Evolutionary conservation across 64 coral and sea anemone species (phyloP), one percentile per base, ranked within the genome.

Genomic region (Anthopleura sola): DNA sequence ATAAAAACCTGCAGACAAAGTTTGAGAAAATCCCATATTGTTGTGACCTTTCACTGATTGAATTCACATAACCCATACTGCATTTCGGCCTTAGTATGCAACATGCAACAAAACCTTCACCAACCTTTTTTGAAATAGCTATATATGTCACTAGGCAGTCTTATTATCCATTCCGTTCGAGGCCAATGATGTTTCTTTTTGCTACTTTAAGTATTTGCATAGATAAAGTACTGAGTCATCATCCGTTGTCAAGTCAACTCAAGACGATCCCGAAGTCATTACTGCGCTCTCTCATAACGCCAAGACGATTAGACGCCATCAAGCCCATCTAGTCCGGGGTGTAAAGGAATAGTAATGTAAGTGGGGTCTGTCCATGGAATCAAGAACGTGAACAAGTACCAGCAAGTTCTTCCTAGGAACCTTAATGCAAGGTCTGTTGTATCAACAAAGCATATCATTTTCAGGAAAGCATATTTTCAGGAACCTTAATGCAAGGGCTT

Each of bases 221-320:
- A 71, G 66, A 71, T 15, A 71, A 34, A 71, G 66, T 71, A 28
- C 29, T 71, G 66, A 71, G 28, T 71, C 14, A 71, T 34, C 66
- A 71, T 32, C 66, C 66, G 3, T 71, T 71, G 28, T 71, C 31
- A 71, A 71, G 66, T 71, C 66, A 71, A 34, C 66, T 71, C 28
- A 71, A 71, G 66, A 71, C 66, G 15, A 71, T 71, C 31, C 66
- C 66, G 66, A 71, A 34, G 28, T 34, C n/a, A 71, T 71, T 71
- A 71, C 66, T 71, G 23, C 29, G 28, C 15, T 71, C 66, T 28
- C 66, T 71, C 66, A 71, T 71, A 32, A 10, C 66, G 16, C 10
- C 28, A 71, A 71, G 66, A 28, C 66, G 66, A 71, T 34, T 71
- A 15, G 3, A 28, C 13, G 8, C 66, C 29, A 32, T 71, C 5